Evolutionary conservation across 2,113 vertebrate species (phyloP).

Genomic region (Myrmecophaga tridactyla): DNA sequence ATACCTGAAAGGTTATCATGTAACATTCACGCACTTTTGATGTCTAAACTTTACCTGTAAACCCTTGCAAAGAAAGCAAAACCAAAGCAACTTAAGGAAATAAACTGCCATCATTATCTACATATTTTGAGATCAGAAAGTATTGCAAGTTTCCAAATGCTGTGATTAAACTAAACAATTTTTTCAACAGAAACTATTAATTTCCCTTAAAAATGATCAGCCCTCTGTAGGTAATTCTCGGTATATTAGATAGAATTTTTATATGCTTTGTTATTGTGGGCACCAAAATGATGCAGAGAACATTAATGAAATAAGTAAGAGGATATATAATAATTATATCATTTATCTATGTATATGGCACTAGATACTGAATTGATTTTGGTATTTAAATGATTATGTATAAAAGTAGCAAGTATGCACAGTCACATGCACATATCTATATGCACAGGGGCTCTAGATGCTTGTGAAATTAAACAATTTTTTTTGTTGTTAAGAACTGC

Average conservation of each 20-base stretch:
- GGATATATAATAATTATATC: background rate
- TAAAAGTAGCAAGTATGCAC: background rate
- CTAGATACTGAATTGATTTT: background rate
- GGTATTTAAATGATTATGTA: background rate
- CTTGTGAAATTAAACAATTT: slow-evolving; percentile 10
- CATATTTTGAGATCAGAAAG: background rate
- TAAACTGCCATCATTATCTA: background rate
- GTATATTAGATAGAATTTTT: background rate
- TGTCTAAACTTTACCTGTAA: background rate
- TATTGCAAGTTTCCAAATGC: background rate
- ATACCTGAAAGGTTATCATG: background rate
- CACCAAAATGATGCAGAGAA: background rate
- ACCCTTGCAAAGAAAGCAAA: background rate
- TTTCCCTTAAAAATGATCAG: slow-evolving; percentile 10
- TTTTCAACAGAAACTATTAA: background rate
- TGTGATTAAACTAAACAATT: background rate
- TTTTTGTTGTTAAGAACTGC: background rate
- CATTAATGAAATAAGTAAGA: background rate
- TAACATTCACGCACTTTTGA: background rate
- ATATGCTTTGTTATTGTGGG: background rate
- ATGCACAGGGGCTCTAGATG: background rate
- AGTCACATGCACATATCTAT: background rate
- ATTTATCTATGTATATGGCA: background rate
- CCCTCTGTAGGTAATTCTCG: background rate
- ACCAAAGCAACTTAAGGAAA: background rate